Evolutionary conservation across 2,113 vertebrate genomes (phyloP), one percentile per base, ranked within the genome.

Genomic region (Leptobrachium ailaonicum): DNA sequence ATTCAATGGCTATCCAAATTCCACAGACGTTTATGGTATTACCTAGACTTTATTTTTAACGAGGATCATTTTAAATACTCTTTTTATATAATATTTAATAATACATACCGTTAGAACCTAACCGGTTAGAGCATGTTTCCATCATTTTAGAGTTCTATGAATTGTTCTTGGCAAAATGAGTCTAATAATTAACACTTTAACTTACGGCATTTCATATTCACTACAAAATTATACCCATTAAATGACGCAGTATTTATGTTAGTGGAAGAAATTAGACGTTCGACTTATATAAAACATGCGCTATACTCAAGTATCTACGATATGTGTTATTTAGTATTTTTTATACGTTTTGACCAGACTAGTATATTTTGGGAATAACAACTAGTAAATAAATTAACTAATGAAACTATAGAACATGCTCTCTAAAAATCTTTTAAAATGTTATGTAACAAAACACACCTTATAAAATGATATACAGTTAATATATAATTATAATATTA

Each of bases 1-100:
- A 71, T 75, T 69, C 79, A 75, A 6, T 81, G 53, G 69, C 66
- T 62, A 41, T 75, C 79, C 64, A 75, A 66, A 12, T 69, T 74
- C 62, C 58, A 63, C n/a, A 60, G 20, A 41, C 50, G 56, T 66
- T 56, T 62, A 75, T 68, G 53, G 58, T 42, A 73, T 50, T 14
- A 75, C 53, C 66, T n/a, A 73, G 69, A 67, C 41, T 67, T 80
- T 67, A 58, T 20, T 74, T n/a, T 10, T 62, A 75, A 74, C 47
- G 13, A 44, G 1, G 11, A 71, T 60, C 41, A 74, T 75, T 74
- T 69, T 53, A 60, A 71, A 75, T 62, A 69, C 6, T 75, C 66
- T 68, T 75, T 68, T 75, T 41, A 62, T 56, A 68, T 76, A 69
- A 42, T 56, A 47, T 68, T 69, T 32, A 45, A 41, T 47, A 74